Conservation (phyloP, 2,113 vertebrate species). For the Macaca nemestrina region DNA sequence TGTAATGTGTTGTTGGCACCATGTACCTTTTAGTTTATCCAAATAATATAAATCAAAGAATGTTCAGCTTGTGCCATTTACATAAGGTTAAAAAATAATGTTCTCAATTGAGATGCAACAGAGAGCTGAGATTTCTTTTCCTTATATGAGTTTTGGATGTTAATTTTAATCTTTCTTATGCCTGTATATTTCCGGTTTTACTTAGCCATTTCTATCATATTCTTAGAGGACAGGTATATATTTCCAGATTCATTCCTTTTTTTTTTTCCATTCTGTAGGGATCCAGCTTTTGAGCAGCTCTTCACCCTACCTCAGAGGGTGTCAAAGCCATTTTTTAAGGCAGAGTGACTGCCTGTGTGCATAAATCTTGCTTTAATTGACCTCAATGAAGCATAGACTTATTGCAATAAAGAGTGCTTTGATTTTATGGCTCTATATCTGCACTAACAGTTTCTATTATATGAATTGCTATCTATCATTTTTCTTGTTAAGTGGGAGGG, state of each 20-base stretch:
- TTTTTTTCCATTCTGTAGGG: not conserved
- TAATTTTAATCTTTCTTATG: not conserved
- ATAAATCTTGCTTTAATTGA: slow-evolving; percentile 72
- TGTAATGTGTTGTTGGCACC: not conserved
- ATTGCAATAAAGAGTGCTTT: slow-evolving; percentile 25
- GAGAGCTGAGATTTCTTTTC: not conserved
- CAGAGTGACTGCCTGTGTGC: not conserved
- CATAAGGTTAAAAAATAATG: not conserved
- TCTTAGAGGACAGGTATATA: not conserved
- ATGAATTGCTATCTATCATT: not conserved
- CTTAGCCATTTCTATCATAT: not conserved
- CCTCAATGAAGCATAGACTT: slow-evolving; percentile 10
- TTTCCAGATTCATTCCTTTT: not conserved
- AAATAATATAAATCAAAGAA: not conserved
- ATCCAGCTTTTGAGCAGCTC: not conserved
- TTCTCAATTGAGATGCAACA: not conserved
- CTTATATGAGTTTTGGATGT: not conserved
- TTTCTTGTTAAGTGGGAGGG: slow-evolving; percentile 53
- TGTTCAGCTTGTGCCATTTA: not conserved
- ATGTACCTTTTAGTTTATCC: not conserved
- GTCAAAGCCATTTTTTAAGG: slow-evolving; percentile 20
- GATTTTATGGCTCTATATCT: slow-evolving; percentile 51
- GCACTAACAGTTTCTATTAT: not conserved
- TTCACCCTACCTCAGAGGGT: not conserved
- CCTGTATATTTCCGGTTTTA: not conserved